Conservation (phyloP, 30 jellyfish, hydroid and myxozoan species). For the Nemopilema nomurai region DNA sequence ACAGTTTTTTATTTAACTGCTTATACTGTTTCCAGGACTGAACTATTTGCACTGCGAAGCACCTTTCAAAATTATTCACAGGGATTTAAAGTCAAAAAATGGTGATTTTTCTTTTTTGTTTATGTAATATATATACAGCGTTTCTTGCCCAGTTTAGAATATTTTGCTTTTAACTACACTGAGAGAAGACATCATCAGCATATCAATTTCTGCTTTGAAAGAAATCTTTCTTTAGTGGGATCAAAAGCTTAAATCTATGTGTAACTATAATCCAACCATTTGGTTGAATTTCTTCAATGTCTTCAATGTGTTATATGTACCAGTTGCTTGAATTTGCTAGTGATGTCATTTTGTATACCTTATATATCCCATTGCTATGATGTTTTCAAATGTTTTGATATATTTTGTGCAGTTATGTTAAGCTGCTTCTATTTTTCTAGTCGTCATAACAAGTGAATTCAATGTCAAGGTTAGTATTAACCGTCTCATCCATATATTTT, state of each 20-base stretch:
- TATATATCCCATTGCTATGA: too few relatives aligned
- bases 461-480: slow-evolving; percentile 62
- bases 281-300: too few relatives aligned
- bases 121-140: background rate
- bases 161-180: too few relatives aligned
- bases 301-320: too few relatives aligned
- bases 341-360: too few relatives aligned
- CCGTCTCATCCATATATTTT: background rate
- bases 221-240: too few relatives aligned
- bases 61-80: slow-evolving; percentile 81
- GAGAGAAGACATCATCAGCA: too few relatives aligned
- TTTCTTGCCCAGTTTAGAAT: too few relatives aligned
- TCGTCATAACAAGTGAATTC: slow-evolving; percentile 69
- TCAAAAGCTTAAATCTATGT: too few relatives aligned
- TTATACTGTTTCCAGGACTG: slow-evolving; percentile 80
- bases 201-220: too few relatives aligned
- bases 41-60: slow-evolving; percentile 91
- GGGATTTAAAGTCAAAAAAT: slow-evolving; percentile 89
- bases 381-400: background rate
- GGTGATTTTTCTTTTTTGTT: slow-evolving; percentile 29
- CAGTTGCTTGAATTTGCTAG: background rate
- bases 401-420: background rate
- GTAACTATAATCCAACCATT: too few relatives aligned
- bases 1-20: too few relatives aligned
- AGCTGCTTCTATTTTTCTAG: slow-evolving; percentile 21